Evolutionary conservation across 1,140 invertebrate species (phyloP).

Genomic region (Polyergus mexicanus): DNA sequence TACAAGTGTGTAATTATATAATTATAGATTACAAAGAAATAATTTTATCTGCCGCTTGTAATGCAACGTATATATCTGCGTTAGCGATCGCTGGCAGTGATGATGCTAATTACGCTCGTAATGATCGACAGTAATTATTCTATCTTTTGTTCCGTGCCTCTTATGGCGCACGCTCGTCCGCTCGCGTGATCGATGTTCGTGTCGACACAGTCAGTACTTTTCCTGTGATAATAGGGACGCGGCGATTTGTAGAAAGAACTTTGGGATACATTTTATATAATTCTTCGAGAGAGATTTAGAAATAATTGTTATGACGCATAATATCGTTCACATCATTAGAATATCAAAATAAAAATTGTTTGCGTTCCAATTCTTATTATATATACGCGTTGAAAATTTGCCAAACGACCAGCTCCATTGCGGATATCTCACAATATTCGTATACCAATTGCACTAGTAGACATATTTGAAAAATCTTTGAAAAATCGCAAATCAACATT

Average conservation of each 20-base stretch:
- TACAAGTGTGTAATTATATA: too few species aligned
- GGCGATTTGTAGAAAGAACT: background rate
- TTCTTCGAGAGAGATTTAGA: background rate
- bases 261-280: slow-evolving; percentile 18
- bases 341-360: background rate
- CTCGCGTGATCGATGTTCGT: slow-evolving; percentile 57
- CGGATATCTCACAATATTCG: background rate
- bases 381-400: background rate
- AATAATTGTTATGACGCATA: background rate
- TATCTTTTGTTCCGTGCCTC: slow-evolving; percentile 35
- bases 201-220: slow-evolving; percentile 42
- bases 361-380: background rate
- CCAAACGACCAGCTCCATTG: background rate
- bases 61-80: background rate
- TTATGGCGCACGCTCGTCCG: slow-evolving; percentile 31
- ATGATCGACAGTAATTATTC: slow-evolving; percentile 58
- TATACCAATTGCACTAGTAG: background rate
- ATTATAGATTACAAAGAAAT: slow-evolving; percentile 22
- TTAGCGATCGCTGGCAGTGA: slow-evolving; percentile 25
- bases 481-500: slow-evolving; percentile 33
- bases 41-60: background rate
- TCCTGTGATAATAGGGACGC: slow-evolving; percentile 45
- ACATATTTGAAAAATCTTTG: background rate
- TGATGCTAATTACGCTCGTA: slow-evolving; percentile 46
- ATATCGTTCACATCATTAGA: background rate